Evolutionary conservation across 2,113 vertebrate species (phyloP), one percentile per base, ranked within the genome.

Genomic region (Brienomyrus brachyistius): DNA sequence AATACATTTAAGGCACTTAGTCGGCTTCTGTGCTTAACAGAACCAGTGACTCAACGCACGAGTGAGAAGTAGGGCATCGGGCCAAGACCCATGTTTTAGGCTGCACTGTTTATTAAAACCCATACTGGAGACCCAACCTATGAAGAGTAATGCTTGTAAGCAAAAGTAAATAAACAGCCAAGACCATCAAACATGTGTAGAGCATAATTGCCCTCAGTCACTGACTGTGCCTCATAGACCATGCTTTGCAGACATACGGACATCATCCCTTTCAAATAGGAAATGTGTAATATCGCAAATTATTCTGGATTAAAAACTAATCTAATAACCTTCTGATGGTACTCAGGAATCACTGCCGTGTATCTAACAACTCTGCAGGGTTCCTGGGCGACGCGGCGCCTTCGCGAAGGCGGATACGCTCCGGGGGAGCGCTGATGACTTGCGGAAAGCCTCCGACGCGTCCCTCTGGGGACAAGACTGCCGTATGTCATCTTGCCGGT

Each of bases 1-100:
- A 86, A 77, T 54, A 77, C 88, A 86, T 82, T 77, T 89, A 89
- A 86, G 52, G 88, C 31, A 83, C 54, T 56, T 86, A 90, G 82
- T 90, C 47, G 51, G 8, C 13, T 47, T 43, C 74, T 35, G 70
- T 90, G 77, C 74, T 56, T 88, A 88, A 90, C 59, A 87, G 59
- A 45, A 40, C 86, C 86, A 48, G 50, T 88, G 62, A 88, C 62
- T 84, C 74, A 88, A 31, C 8, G 77, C 13, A n/a, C 13, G 43
- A 82, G 70, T 21, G 80, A 52, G 52, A 74, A 83, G 45, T 45
- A 19, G 35, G 3, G 74, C 77, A 43, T 88, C 74, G 5, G 10
- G 13, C 31, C 54, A 62, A 89, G 59, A 47, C 77, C 40, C 21
- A 15, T 10, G 59, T 66, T 66, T 66, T 10, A 66, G 23, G 23